These are phyloP conservation scores for Philereme transversata DNA, from an alignment of 2,888 invertebrate genomes.

Conservation along the genomic window DNA sequence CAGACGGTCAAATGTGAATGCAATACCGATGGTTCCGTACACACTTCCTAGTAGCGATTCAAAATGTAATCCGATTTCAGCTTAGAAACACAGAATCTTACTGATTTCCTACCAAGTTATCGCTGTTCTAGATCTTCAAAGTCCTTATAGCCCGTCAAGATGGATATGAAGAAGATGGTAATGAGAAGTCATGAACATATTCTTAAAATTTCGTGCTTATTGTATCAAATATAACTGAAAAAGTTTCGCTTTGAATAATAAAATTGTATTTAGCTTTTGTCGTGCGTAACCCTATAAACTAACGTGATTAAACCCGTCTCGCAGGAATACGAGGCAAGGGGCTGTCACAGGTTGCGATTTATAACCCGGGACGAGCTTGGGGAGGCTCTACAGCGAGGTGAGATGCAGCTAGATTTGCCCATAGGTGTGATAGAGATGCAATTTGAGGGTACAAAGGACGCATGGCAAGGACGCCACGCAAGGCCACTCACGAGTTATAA, in stretches of 20 bases:
- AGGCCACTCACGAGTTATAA: conserved; percentile 69
- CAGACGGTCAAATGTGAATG: not conserved
- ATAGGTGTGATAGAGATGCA: conserved; percentile 52
- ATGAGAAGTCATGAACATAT: conserved; percentile 56
- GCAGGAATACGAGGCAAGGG: conserved; percentile 60
- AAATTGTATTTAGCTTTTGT: conserved; percentile 5
- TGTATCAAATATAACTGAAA: conserved; percentile 6
- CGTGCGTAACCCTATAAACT: conserved; percentile 38
- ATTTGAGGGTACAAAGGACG: conserved; percentile 56
- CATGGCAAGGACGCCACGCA: conserved; percentile 74
- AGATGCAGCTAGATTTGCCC: conserved; percentile 46
- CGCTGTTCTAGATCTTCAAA: conserved; percentile 16
- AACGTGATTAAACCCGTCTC: conserved; percentile 60
- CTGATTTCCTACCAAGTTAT: conserved; percentile 6
- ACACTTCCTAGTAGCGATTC: not conserved
- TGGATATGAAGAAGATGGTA: conserved; percentile 16
- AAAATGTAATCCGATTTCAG: not conserved
- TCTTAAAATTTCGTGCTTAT: conserved; percentile 19
- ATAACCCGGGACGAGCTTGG: conserved; percentile 65
- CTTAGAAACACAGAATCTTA: not conserved
- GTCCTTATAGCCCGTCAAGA: conserved; percentile 4
- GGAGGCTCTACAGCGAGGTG: conserved; percentile 46
- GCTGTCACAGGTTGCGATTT: conserved; percentile 71
- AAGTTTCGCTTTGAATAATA: conserved; percentile 15
- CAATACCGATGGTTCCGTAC: not conserved